Evolutionary conservation across 2,113 vertebrate species (phyloP), one percentile per base, ranked within the genome.

Genomic region (Sigmodon hispidus): DNA sequence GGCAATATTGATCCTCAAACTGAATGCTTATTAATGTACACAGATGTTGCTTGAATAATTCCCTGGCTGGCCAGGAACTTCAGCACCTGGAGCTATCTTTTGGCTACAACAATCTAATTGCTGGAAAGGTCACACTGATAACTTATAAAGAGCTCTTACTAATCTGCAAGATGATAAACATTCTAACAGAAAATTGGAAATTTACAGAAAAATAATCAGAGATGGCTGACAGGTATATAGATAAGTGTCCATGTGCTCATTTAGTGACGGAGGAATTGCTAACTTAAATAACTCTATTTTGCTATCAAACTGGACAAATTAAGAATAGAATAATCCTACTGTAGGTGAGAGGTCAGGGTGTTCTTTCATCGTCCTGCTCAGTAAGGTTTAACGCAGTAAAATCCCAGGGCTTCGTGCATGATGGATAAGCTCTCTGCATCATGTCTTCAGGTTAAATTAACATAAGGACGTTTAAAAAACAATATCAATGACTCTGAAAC

Each of bases 161-260:
- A 79, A 84, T 77, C 12, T 95, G 55, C 52, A 92, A 93, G 80
- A 84, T 67, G 48, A 80, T 81, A 89, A 94, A 10, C 52, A 93
- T 80, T n/a, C n/a, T 85, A 86, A 73, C 7, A 79, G 76, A 85
- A 93, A 96, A 81, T 29, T 40, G 48, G 19, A 24, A 72, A 81
- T 80, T 67, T 52, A 84, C 0, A 90, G 57, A 90, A 89, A 94
- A 87, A 73, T 22, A 86, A 48, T 90, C 45, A 76, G 0, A 76
- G 79, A 70, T 52, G 29, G 21, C 11, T 75, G 88, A 34, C 26
- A 63, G 57, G 57, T 50, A 70, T 29, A 65, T 26, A 92, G n/a
- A 48, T 52, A 85, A 43, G 40, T 55, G 43, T 86, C 93, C 15
- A 59, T 16, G 21, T 69, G 43, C 7, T 89, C 89, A 57, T 52